These are phyloP conservation scores for Tamandua tetradactyla DNA, from an alignment of 2,797 vertebrate species.

Conservation along the genomic window DNA sequence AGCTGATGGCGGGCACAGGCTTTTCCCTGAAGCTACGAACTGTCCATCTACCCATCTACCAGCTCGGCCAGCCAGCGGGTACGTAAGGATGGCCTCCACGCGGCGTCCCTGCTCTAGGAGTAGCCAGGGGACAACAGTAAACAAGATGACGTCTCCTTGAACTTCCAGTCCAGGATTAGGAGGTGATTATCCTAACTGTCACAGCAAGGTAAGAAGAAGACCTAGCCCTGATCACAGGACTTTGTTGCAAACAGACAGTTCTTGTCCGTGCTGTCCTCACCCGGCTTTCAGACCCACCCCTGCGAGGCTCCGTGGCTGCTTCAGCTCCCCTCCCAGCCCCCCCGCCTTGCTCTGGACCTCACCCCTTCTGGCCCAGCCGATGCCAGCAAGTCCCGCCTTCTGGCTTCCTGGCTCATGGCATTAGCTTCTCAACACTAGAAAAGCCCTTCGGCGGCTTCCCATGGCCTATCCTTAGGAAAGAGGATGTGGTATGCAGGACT, in stretches of 20 bases:
- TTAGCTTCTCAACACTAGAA: background rate
- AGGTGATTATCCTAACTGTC: background rate
- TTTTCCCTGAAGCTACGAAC: constrained; percentile 5
- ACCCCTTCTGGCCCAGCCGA: background rate
- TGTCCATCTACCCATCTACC: background rate
- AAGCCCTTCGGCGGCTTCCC: background rate
- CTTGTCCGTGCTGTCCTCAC: background rate
- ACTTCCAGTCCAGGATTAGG: background rate
- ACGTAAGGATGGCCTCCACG: background rate
- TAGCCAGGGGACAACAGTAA: background rate
- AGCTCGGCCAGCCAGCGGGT: background rate
- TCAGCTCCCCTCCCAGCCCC: background rate
- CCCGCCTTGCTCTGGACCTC: background rate
- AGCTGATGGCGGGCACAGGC: background rate
- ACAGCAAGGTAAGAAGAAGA: background rate
- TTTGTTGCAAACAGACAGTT: background rate
- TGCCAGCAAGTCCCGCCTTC: background rate
- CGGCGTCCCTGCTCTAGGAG: background rate
- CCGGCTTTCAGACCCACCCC: background rate
- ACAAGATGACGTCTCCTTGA: background rate
- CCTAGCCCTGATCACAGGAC: background rate
- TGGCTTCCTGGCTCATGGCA: background rate
- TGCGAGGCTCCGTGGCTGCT: background rate
- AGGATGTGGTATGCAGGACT: background rate
- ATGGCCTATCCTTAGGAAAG: background rate